Conservation (phyloP, 1,140 invertebrate species). For the Cyrtorhinus lividipennis region DNA sequence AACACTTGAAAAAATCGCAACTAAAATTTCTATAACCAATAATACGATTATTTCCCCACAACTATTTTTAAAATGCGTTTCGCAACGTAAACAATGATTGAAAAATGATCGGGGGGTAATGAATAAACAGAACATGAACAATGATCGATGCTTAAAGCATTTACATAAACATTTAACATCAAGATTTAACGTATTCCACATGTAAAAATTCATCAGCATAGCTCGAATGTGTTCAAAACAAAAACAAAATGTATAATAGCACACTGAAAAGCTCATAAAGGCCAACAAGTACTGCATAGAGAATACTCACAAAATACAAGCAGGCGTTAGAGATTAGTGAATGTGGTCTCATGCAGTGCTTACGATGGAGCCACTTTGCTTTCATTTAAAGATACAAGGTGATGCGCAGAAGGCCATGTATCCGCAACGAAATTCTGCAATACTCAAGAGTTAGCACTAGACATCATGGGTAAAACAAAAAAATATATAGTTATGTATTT, state of each 20-base stretch:
- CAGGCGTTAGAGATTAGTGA: slow-evolving; percentile 20
- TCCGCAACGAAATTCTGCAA: slow-evolving; percentile 25
- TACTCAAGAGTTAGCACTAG: slow-evolving; percentile 23
- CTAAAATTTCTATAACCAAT: too few relatives aligned
- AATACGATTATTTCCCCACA: too few relatives aligned
- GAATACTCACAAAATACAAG: slow-evolving; percentile 22
- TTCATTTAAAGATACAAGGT: slow-evolving; percentile 20
- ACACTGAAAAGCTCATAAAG: slow-evolving; percentile 17
- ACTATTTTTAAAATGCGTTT: too few relatives aligned
- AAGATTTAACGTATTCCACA: too few relatives aligned
- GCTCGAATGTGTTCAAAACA: not conserved
- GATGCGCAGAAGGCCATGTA: slow-evolving; percentile 21
- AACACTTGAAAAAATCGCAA: too few relatives aligned
- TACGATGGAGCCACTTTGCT: slow-evolving; percentile 21
- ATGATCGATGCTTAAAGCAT: too few relatives aligned
- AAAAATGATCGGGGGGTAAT: too few relatives aligned
- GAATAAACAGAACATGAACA: too few relatives aligned
- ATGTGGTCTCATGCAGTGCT: slow-evolving; percentile 22
- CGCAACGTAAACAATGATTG: too few relatives aligned
- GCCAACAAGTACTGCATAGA: slow-evolving; percentile 18
- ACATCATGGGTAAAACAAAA: slow-evolving; percentile 4
- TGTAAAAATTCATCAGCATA: not conserved
- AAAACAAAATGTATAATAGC: not conserved
- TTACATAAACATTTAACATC: too few relatives aligned
- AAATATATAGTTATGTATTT: too few relatives aligned